These are phyloP conservation scores for Coleophora flavipennella DNA, from an alignment of 2,888 invertebrate species.

Conservation along the genomic window DNA sequence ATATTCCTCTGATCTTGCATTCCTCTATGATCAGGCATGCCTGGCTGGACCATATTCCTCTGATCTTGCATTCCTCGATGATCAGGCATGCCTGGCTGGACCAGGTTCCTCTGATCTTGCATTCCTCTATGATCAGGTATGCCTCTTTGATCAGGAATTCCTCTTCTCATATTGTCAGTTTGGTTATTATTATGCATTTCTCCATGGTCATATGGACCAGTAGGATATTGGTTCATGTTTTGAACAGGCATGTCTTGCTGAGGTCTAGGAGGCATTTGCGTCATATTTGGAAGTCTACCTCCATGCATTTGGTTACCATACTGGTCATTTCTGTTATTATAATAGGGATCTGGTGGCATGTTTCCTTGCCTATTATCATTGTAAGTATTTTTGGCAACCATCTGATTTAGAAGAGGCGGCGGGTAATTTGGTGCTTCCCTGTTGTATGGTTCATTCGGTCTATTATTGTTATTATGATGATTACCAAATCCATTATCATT, in stretches of 20 bases:
- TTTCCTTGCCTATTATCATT: constrained; percentile 20
- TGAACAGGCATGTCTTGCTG: constrained; percentile 23
- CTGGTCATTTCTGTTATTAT: constrained; percentile 29
- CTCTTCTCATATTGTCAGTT: background rate
- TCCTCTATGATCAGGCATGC: background rate
- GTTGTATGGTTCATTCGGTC: constrained; percentile 27
- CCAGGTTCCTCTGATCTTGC: too few species aligned
- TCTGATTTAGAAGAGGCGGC: constrained; percentile 17
- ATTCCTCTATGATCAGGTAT: too few species aligned
- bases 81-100: too few species aligned
- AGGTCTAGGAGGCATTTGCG: constrained; percentile 22
- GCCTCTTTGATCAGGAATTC: too few species aligned
- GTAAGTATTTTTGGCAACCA: constrained; percentile 23
- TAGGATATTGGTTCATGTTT: constrained; percentile 21
- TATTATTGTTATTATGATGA: constrained; percentile 28
- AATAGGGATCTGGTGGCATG: constrained; percentile 27
- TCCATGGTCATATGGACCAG: constrained; percentile 6
- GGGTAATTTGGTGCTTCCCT: constrained; percentile 22
- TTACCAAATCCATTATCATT: constrained; percentile 27
- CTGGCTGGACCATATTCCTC: too few species aligned
- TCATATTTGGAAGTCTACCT: constrained; percentile 11
- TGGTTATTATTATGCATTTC: constrained; percentile 14
- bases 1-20: background rate
- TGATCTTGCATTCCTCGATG: constrained; percentile 1
- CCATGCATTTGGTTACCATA: constrained; percentile 27